phyloP scores from a whole-genome alignment of 2,113 vertebrate species.

The Nothobranchius furzeri region DNA sequence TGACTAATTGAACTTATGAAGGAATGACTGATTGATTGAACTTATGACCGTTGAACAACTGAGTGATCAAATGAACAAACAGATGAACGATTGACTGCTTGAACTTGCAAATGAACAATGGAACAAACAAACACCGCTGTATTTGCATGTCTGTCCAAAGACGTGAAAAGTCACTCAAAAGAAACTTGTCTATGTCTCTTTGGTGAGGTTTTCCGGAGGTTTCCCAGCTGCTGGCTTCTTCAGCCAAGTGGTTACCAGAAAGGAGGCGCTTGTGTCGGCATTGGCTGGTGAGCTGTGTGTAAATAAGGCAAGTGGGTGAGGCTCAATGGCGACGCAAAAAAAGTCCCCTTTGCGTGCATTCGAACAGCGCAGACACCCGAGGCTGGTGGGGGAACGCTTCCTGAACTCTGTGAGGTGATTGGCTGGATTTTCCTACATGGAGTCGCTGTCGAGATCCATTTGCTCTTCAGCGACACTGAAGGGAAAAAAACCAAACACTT shows the following conservation, averaged over 20 bases:
- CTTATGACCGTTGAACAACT: too few species aligned
- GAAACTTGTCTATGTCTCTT: constrained; percentile 57
- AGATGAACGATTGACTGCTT: too few species aligned
- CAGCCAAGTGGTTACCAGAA: constrained; percentile 47
- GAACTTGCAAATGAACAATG: too few species aligned
- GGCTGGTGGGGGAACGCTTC: constrained; percentile 22
- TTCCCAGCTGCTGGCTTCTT: constrained; percentile 48
- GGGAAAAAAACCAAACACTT: neutral
- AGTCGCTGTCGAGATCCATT: constrained; percentile 77
- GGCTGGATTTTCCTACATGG: constrained; percentile 61
- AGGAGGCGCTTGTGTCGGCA: constrained; percentile 40
- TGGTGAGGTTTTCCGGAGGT: constrained; percentile 67
- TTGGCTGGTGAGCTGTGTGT: constrained; percentile 29
- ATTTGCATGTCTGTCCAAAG: too few species aligned
- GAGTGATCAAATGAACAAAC: too few species aligned
- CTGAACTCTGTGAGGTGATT: constrained; percentile 43
- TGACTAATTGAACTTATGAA: too few species aligned
- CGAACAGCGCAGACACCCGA: constrained; percentile 38
- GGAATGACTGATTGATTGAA: too few species aligned
- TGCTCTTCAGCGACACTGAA: constrained; percentile 74
- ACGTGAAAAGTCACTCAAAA: constrained; percentile 20
- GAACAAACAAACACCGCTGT: too few species aligned
- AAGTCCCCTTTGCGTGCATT: constrained; percentile 29
- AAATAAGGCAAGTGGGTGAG: constrained; percentile 50
- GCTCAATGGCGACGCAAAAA: constrained; percentile 53